These are phyloP conservation scores for Cataglyphis rosenhaueri DNA, from an alignment of 2,888 invertebrate genomes.

Conservation along the genomic window DNA sequence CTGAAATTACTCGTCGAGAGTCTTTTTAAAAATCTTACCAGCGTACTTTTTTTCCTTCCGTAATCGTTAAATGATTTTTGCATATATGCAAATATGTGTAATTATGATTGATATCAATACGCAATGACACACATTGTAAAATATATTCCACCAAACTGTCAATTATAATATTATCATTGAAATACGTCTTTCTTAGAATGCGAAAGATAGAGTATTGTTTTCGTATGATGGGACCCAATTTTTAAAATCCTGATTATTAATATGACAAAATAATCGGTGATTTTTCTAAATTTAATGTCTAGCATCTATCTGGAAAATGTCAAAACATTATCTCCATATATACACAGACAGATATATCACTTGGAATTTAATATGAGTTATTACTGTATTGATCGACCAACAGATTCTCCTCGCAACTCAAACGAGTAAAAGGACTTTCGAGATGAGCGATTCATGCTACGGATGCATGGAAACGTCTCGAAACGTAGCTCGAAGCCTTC, in stretches of 20 bases:
- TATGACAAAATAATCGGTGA: not conserved
- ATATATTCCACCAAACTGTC: not conserved
- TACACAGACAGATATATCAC: not conserved
- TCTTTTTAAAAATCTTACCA: not conserved
- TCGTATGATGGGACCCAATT: not conserved
- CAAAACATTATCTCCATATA: not conserved
- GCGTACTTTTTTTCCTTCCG: not conserved
- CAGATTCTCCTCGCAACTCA: constrained; percentile 15
- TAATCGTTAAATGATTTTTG: not conserved
- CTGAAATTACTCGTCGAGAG: constrained; percentile 10
- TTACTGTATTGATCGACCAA: constrained; percentile 37
- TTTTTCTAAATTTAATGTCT: not conserved
- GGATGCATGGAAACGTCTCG: constrained; percentile 49
- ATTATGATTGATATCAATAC: not conserved
- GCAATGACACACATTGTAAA: not conserved
- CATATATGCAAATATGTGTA: not conserved
- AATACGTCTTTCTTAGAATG: not conserved
- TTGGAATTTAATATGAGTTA: constrained; percentile 39
- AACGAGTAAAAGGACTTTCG: constrained; percentile 37
- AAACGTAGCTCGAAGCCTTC: constrained; percentile 74
- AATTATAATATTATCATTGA: not conserved
- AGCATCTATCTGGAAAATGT: not conserved
- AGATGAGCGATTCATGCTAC: constrained; percentile 39
- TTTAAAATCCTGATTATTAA: not conserved
- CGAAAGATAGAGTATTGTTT: not conserved